phyloP scores from a whole-genome alignment of 1,140 invertebrate genomes.

The Brachionus calyciflorus region DNA sequence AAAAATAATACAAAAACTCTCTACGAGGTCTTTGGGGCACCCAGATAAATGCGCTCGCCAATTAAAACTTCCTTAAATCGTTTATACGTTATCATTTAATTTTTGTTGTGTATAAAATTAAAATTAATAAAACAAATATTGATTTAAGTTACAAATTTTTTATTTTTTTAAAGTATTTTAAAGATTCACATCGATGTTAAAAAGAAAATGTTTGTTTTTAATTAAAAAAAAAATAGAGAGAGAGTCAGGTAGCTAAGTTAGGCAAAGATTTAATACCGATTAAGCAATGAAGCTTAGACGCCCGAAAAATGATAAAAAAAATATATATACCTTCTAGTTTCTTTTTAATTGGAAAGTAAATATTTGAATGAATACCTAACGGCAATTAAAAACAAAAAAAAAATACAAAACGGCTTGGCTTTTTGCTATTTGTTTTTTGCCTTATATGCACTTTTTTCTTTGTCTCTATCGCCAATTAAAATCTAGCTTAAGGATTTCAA shows the following conservation, averaged over 20 bases:
- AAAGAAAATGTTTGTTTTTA: constrained; percentile 3
- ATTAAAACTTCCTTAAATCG: too few species aligned
- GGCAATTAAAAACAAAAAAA: constrained; percentile 3
- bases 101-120: too few species aligned
- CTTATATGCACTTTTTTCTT: too few species aligned
- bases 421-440: too few species aligned
- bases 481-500: constrained; percentile 4
- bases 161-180: background rate
- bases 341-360: constrained; percentile 1
- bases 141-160: background rate
- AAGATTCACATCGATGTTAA: background rate
- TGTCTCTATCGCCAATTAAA: background rate
- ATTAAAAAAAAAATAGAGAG: background rate
- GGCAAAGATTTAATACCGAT: too few species aligned
- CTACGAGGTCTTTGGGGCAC: too few species aligned
- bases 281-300: too few species aligned
- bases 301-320: too few species aligned
- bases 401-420: too few species aligned
- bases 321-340: constrained; percentile 30
- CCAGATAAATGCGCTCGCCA: too few species aligned
- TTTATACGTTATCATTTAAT: constrained; percentile 21
- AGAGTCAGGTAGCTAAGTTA: background rate
- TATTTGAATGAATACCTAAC: background rate
- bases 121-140: constrained; percentile 35
- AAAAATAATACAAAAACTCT: background rate